These are phyloP conservation scores for Chaenocephalus aceratus DNA, from an alignment of 2,113 vertebrate species.

Conservation along the genomic window DNA sequence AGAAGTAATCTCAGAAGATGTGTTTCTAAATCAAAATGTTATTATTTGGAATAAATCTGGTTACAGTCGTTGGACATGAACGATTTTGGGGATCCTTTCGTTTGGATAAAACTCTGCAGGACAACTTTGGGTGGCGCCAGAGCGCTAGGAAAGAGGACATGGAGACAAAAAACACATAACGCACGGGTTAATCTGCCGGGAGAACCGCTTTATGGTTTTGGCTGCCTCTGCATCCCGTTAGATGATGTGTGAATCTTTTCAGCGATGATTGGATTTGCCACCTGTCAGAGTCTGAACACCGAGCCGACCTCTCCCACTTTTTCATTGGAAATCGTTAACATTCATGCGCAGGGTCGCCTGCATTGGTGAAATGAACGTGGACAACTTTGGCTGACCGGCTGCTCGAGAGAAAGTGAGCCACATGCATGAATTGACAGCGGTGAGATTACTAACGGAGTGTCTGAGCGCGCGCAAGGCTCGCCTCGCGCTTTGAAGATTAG, in stretches of 20 bases:
- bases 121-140: constrained; percentile 80
- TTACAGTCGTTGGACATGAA: neutral
- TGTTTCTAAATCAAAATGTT: neutral
- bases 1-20: neutral
- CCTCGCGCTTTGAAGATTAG: constrained; percentile 76
- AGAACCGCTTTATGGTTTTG: constrained; percentile 45
- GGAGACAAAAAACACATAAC: neutral
- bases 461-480: constrained; percentile 39
- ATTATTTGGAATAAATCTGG: constrained; percentile 8
- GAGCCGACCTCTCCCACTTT: constrained; percentile 19
- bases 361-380: constrained; percentile 35
- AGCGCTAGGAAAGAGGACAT: constrained; percentile 64
- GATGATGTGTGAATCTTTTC: constrained; percentile 52
- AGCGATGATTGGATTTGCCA: constrained; percentile 53
- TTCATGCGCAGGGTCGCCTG: constrained; percentile 20
- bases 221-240: constrained; percentile 46
- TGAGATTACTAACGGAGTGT: constrained; percentile 58
- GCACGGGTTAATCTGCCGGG: constrained; percentile 60
- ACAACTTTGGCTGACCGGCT: constrained; percentile 59
- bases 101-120: constrained; percentile 4
- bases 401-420: constrained; percentile 59
- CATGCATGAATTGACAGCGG: constrained; percentile 26
- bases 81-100: constrained; percentile 19
- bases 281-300: constrained; percentile 51
- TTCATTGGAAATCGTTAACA: neutral